Base-by-base conservation (phyloP, 1,140 invertebrate species). In the Conopomorpha cramerella region DNA sequence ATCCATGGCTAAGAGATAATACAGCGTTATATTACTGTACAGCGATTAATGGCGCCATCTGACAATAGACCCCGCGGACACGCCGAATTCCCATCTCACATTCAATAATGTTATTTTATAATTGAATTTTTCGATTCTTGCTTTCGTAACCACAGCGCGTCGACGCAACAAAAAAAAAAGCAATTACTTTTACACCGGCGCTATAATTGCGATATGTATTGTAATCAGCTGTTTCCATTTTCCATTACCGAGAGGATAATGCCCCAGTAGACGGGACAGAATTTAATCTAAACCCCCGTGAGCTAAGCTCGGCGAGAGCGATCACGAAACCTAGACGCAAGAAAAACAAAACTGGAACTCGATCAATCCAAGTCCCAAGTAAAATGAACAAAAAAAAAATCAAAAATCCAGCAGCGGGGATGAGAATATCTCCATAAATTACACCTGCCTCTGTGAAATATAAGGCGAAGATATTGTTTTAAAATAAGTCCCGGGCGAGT, bases 371-470 rank as follows among this genome's bases (percentile, higher is more conserved):
- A 23, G 19, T 11, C 6, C 3, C 10, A 4, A 11, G 8, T 7
- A 16, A 16, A 15, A 14, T 7, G 16, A 32, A 17, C 16, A 13
- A 32, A 32, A 32, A 32, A 32, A 3, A 7, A 11, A 7, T 6
- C 16, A 4, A 14, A 32, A 32, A n/a, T n/a, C n/a, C n/a, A n/a
- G n/a, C n/a, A n/a, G n/a, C n/a, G n/a, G n/a, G 16, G 14, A 32
- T 14, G 30, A 17, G 30, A 11, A 15, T 32, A 32, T 32, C 30
- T 14, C 8, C 30, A 16, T 32, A 16, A 32, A 32, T 3, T 7
- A 40, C 35, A 18, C 25, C 27, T 49, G 44, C 45, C 45, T 43
- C 46, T 45, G 48, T 36, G 25, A 43, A 30, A 30, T 30, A 30
- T 30, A 30, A 30, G 6, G 28, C 23, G 6, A 11, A 45, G 39